Evolutionary conservation across 2,888 invertebrate species (phyloP).

Genomic region (Harpalus rufipes): DNA sequence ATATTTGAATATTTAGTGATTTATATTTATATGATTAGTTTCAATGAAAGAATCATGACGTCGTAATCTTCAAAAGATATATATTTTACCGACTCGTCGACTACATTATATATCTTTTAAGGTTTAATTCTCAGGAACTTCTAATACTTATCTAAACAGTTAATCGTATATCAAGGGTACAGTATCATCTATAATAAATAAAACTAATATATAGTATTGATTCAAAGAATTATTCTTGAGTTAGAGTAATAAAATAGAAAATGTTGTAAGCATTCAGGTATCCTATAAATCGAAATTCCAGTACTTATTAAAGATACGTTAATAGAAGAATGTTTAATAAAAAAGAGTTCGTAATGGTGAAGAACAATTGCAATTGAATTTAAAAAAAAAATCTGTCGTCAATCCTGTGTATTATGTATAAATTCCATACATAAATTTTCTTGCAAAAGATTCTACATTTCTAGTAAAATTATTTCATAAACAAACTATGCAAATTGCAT

Average conservation of each 20-base stretch:
- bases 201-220: slow-evolving; percentile 7
- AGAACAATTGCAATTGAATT: too few species aligned
- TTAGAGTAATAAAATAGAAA: not conserved
- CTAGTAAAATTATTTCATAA: too few species aligned
- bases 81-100: not conserved
- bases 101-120: not conserved
- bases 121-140: not conserved
- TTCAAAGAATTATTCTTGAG: not conserved
- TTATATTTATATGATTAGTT: slow-evolving; percentile 3
- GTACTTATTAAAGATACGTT: not conserved
- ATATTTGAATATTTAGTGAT: slow-evolving; percentile 4
- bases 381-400: too few species aligned
- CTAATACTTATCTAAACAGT: slow-evolving; percentile 6
- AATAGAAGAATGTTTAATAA: too few species aligned
- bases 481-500: too few species aligned
- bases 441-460: too few species aligned
- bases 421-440: too few species aligned
- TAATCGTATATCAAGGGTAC: slow-evolving; percentile 5
- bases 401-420: too few species aligned
- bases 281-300: slow-evolving; percentile 6
- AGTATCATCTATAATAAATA: slow-evolving; percentile 4
- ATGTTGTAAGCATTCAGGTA: not conserved
- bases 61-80: slow-evolving; percentile 6
- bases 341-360: too few species aligned
- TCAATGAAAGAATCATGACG: slow-evolving; percentile 1